Evolutionary conservation across 2,797 vertebrate genomes (phyloP).

Genomic region (Mallotus villosus): DNA sequence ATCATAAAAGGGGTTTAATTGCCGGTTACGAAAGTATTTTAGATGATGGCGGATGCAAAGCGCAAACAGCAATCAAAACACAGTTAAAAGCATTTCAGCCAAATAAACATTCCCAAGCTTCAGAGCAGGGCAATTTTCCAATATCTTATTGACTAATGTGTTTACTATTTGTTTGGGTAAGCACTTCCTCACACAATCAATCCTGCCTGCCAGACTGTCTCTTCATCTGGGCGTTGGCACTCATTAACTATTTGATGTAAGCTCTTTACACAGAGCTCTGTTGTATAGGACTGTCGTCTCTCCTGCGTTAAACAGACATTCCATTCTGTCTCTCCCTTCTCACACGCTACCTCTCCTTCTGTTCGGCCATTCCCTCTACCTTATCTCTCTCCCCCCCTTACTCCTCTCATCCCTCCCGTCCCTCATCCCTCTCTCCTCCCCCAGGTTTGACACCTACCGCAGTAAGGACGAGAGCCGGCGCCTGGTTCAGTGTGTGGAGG

Average conservation of each 20-base stretch:
- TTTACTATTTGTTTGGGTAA: constrained; percentile 2
- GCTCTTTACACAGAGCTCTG: not conserved
- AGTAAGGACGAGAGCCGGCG: constrained; percentile 88
- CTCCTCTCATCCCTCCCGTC: not conserved
- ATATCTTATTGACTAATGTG: constrained; percentile 11
- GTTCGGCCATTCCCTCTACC: not conserved
- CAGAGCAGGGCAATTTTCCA: not conserved
- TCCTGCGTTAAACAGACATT: not conserved
- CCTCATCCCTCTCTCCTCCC: not conserved
- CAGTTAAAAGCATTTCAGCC: constrained; percentile 24
- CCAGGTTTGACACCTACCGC: constrained; percentile 93
- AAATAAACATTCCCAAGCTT: constrained; percentile 17
- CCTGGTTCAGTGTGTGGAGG: constrained; percentile 83
- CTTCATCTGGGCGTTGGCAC: too few relatives aligned
- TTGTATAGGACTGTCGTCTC: not conserved
- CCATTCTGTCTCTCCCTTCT: not conserved
- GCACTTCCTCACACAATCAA: too few relatives aligned
- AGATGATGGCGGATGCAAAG: constrained; percentile 16
- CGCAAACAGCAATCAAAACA: constrained; percentile 25
- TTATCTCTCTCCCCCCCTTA: not conserved
- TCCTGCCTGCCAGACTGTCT: too few relatives aligned
- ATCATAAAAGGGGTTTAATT: constrained; percentile 7
- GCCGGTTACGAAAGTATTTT: constrained; percentile 19
- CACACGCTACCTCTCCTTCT: not conserved
- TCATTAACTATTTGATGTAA: too few relatives aligned